phyloP scores from a whole-genome alignment of 2,888 invertebrate genomes.

The Exocentrus adspersus region DNA sequence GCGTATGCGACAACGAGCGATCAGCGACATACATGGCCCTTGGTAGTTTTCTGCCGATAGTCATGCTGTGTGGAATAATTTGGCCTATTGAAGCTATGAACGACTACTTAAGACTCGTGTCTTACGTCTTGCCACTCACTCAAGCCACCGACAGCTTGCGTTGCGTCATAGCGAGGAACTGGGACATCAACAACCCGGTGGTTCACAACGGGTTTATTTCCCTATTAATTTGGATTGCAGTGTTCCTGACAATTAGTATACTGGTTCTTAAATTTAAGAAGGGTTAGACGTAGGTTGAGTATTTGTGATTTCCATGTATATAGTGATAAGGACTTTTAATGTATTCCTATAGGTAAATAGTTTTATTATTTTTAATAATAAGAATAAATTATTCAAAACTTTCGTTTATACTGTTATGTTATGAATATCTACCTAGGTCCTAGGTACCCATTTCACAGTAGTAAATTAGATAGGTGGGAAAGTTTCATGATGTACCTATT shows the following conservation, averaged over 20 bases:
- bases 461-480: too few relatives aligned
- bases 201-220: slow-evolving; percentile 87
- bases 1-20: slow-evolving; percentile 81
- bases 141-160: slow-evolving; percentile 88
- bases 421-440: too few relatives aligned
- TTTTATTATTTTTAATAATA: slow-evolving; percentile 14
- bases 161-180: slow-evolving; percentile 86
- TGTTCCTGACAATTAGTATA: slow-evolving; percentile 79
- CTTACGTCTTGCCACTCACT: slow-evolving; percentile 84
- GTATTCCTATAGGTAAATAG: slow-evolving; percentile 8
- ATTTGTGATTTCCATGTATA: slow-evolving; percentile 17
- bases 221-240: slow-evolving; percentile 80
- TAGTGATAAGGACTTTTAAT: background rate
- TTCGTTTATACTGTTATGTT: slow-evolving; percentile 43
- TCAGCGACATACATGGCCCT: slow-evolving; percentile 87
- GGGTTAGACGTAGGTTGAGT: slow-evolving; percentile 66
- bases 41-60: slow-evolving; percentile 87
- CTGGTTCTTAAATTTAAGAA: slow-evolving; percentile 85
- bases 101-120: slow-evolving; percentile 71
- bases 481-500: too few relatives aligned
- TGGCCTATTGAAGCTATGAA: slow-evolving; percentile 98
- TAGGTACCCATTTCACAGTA: too few relatives aligned
- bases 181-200: slow-evolving; percentile 74
- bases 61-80: slow-evolving; percentile 88
- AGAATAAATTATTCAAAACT: slow-evolving; percentile 26